phyloP scores from a whole-genome alignment of 2,113 vertebrate species.

The Diadophis punctatus region DNA sequence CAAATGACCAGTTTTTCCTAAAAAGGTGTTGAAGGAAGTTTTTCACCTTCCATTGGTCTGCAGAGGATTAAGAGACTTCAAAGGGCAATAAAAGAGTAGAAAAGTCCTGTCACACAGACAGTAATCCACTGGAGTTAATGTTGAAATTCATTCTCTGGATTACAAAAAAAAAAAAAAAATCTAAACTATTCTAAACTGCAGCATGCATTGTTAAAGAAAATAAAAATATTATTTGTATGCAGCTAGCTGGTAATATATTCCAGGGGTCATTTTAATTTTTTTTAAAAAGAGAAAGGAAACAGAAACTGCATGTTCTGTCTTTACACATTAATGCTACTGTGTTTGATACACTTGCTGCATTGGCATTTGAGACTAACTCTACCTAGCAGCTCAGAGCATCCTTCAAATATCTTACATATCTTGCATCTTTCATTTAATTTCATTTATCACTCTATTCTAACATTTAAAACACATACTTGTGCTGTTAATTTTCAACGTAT shows the following conservation, averaged over 20 bases:
- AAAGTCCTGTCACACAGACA: neutral
- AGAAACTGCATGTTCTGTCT: neutral
- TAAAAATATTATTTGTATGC: neutral
- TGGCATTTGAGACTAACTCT: neutral
- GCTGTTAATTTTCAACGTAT: neutral
- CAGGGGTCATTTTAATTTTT: neutral
- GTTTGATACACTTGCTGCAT: neutral
- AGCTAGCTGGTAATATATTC: neutral
- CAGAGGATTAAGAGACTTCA: neutral
- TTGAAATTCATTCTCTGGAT: no score
- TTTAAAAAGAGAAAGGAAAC: neutral
- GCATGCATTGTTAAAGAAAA: neutral
- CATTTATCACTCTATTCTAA: conserved; percentile 1
- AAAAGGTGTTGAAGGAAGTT: neutral
- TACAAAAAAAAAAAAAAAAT: neutral
- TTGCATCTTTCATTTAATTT: conserved; percentile 1
- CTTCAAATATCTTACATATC: neutral
- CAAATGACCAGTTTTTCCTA: neutral
- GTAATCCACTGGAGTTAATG: no score
- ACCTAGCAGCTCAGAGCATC: neutral
- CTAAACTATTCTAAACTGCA: no score
- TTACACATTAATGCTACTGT: neutral
- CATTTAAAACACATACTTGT: neutral
- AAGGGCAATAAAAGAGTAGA: neutral
- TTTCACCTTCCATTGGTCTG: neutral